These are phyloP conservation scores for Orthosia incerta DNA, from an alignment of 2,888 invertebrate species.

Conservation along the genomic window DNA sequence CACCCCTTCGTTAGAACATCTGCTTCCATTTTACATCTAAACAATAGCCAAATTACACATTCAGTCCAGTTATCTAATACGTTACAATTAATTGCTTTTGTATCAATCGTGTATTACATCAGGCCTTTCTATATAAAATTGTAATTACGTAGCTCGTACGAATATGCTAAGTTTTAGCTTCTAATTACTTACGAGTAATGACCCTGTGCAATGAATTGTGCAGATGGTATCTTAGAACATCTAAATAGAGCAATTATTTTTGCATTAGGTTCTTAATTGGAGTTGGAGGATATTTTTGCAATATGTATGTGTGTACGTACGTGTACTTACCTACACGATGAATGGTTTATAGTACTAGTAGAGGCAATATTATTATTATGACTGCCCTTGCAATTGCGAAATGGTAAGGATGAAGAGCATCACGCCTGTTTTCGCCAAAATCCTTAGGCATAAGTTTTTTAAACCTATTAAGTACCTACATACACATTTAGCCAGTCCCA, in stretches of 20 bases:
- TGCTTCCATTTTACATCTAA: constrained; percentile 62
- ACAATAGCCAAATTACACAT: constrained; percentile 74
- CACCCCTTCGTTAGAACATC: constrained; percentile 56
- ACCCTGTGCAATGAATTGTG: constrained; percentile 33
- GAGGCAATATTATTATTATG: neutral
- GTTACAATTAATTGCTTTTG: constrained; percentile 75
- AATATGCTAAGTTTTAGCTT: constrained; percentile 35
- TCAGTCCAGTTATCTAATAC: constrained; percentile 73
- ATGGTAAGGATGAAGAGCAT: neutral
- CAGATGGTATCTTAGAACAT: constrained; percentile 22
- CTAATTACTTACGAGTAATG: constrained; percentile 51
- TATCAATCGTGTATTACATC: constrained; percentile 69
- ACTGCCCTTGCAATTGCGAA: neutral
- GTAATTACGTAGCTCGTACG: constrained; percentile 52
- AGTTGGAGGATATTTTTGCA: neutral
- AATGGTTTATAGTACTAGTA: neutral
- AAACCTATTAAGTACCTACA: too few relatives aligned
- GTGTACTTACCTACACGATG: neutral
- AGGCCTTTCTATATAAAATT: constrained; percentile 64
- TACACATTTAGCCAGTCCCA: too few relatives aligned
- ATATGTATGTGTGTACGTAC: neutral
- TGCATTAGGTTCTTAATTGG: constrained; percentile 24
- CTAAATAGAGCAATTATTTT: constrained; percentile 52
- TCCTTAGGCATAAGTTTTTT: too few relatives aligned
- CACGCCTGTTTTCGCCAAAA: too few relatives aligned